A percentile compares a stretch with the other conserved stretches of the same genome.
Conservation (phyloP, 2,888 invertebrate species). For the Diplazon laetatorius region DNA sequence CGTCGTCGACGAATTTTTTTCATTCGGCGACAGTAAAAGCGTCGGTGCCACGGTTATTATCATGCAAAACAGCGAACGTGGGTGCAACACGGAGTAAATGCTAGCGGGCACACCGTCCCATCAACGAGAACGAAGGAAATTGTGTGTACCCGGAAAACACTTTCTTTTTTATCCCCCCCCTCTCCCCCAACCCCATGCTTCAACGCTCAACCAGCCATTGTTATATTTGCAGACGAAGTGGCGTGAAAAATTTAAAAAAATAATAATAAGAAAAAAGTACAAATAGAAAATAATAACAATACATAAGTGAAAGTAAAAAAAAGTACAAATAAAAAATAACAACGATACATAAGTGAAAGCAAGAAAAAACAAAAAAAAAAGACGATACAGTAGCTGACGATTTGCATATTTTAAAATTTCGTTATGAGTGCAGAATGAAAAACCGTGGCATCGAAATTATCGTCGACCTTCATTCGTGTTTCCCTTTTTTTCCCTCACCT, state of each 20-base stretch:
- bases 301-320: slow-evolving; percentile 5
- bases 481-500: no score
- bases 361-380: slow-evolving; percentile 2
- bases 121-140: slow-evolving; percentile 43
- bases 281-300: not conserved
- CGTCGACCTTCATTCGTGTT: slow-evolving; percentile 36
- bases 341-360: not conserved
- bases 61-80: slow-evolving; percentile 42
- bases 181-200: no score
- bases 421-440: slow-evolving; percentile 39
- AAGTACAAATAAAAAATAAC: not conserved
- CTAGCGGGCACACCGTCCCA: slow-evolving; percentile 20
- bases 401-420: slow-evolving; percentile 23
- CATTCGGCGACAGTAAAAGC: slow-evolving; percentile 29
- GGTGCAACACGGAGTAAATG: slow-evolving; percentile 8
- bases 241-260: slow-evolving; percentile 12
- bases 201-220: slow-evolving; percentile 37
- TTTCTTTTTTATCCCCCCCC: no score
- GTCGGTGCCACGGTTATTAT: slow-evolving; percentile 29
- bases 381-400: not conserved
- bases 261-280: not conserved
- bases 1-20: slow-evolving; percentile 22
- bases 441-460: no score
- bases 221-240: slow-evolving; percentile 3
- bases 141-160: slow-evolving; percentile 27